Conservation (phyloP, 1,140 invertebrate species). For the Macrobrachium nipponense region DNA sequence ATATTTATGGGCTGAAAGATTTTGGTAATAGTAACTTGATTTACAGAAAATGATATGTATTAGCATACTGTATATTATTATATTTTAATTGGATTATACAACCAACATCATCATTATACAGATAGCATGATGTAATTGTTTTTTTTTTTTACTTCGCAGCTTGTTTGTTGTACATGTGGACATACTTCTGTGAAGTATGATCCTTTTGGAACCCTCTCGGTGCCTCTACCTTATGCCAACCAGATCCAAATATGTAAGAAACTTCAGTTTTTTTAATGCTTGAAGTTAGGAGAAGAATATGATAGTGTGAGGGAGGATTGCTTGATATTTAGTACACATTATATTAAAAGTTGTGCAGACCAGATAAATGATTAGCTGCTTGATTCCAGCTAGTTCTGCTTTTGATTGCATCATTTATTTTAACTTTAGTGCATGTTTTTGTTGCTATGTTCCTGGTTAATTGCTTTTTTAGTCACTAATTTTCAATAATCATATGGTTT, state of each 20-base stretch:
- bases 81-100: background rate
- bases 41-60: background rate
- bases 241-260: conserved; percentile 75
- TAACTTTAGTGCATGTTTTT: no score
- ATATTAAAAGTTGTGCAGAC: background rate
- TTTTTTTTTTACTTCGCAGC: conserved; percentile 26
- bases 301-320: background rate
- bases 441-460: no score
- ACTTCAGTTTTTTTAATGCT: background rate
- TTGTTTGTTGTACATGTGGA: conserved; percentile 76
- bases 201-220: conserved; percentile 81
- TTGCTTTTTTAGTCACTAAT: no score
- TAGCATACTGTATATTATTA: background rate
- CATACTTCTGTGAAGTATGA: conserved; percentile 80
- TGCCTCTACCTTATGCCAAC: conserved; percentile 78
- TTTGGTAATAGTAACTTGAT: no score
- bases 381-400: no score
- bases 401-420: no score
- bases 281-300: background rate
- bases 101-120: background rate
- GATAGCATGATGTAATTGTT: background rate
- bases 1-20: no score
- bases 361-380: background rate
- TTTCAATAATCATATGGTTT: no score
- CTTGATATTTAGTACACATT: background rate